Percentiles rank a stretch among this genome's conserved stretches.
Conservation (phyloP, 2,888 invertebrate genomes). For the Cheilosia grossa region DNA sequence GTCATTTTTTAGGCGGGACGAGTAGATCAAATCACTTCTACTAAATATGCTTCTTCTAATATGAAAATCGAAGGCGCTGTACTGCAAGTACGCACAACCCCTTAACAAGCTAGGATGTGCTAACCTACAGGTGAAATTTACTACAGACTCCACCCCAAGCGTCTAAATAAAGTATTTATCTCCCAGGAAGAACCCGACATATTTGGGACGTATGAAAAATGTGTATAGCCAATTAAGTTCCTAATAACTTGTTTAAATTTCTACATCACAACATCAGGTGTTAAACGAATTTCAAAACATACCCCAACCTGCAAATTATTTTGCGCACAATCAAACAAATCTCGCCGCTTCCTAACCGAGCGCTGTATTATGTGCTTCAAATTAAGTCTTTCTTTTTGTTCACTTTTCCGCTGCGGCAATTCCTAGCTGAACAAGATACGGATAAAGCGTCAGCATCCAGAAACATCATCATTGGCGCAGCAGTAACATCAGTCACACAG, state of each 20-base stretch:
- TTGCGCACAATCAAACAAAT: slow-evolving; percentile 23
- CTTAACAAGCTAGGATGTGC: no score
- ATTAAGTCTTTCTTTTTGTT: slow-evolving; percentile 1
- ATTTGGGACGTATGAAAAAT: neutral
- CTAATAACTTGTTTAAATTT: slow-evolving; percentile 20
- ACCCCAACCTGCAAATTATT: slow-evolving; percentile 10
- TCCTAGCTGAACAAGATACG: slow-evolving; percentile 17
- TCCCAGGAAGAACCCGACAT: no score
- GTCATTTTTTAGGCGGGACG: no score
- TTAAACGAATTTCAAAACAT: slow-evolving; percentile 45
- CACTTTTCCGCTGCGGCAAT: neutral
- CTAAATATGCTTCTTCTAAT: no score
- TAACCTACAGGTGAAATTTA: no score
- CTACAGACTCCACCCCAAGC: no score
- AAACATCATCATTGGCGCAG: slow-evolving; percentile 17
- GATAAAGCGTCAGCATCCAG: slow-evolving; percentile 14
- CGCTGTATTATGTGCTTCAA: neutral
- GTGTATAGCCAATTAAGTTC: slow-evolving; percentile 26
- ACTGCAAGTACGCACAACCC: no score
- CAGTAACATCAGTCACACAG: slow-evolving; percentile 26
- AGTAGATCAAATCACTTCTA: no score
- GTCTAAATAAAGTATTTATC: no score
- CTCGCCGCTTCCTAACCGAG: neutral
- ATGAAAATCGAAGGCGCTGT: no score
- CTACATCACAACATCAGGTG: slow-evolving; percentile 46